Conservation (phyloP, 2,888 invertebrate genomes). For the Adela reaumurella region DNA sequence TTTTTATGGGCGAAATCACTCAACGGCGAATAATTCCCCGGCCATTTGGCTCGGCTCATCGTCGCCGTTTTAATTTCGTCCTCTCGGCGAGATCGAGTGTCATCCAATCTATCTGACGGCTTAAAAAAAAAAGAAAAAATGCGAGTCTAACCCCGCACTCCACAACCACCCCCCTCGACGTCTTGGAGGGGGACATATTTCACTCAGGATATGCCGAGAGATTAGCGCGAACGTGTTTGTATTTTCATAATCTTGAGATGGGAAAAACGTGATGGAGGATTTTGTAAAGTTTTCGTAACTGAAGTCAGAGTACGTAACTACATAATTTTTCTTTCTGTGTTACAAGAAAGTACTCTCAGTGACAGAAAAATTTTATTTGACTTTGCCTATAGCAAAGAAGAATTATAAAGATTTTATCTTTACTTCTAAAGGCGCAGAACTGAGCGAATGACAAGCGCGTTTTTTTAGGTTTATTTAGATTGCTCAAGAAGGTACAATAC, state of each 20-base stretch:
- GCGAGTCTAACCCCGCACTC: constrained; percentile 19
- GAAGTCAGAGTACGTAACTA: too few species aligned
- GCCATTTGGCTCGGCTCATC: constrained; percentile 49
- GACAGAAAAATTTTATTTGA: too few species aligned
- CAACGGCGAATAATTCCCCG: constrained; percentile 52
- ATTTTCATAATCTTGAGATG: neutral
- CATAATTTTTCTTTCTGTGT: too few species aligned
- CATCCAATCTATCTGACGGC: constrained; percentile 54
- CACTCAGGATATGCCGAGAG: neutral
- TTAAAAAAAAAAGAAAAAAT: constrained; percentile 29
- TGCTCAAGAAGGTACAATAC: too few species aligned
- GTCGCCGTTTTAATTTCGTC: constrained; percentile 53
- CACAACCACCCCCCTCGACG: constrained; percentile 2
- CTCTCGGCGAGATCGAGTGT: constrained; percentile 54
- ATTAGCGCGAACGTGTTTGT: neutral
- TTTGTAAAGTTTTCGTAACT: too few species aligned
- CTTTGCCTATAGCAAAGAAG: too few species aligned
- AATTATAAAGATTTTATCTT: too few species aligned
- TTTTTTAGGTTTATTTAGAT: too few species aligned
- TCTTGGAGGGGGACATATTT: neutral
- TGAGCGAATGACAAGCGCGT: too few species aligned
- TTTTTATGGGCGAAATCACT: constrained; percentile 54
- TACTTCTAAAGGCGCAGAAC: too few species aligned
- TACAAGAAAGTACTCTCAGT: too few species aligned
- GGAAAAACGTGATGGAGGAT: too few species aligned